Evolutionary conservation across 2,113 vertebrate species (phyloP).

Genomic region (Puffinus mauretanicus): DNA sequence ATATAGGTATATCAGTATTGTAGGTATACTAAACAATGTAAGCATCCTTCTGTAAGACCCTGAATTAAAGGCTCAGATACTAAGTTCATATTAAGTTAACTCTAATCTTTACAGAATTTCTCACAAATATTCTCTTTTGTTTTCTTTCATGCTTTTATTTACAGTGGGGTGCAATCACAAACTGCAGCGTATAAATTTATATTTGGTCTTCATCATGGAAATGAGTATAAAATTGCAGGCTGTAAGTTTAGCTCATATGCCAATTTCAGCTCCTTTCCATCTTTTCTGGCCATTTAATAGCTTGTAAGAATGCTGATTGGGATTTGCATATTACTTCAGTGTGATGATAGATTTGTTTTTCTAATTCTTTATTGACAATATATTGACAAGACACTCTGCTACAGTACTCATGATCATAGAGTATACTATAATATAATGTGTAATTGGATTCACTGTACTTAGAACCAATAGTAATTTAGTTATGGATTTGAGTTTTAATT

Average conservation of each 20-base stretch:
- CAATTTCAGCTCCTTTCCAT: neutral
- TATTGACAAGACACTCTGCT: neutral
- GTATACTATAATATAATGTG: neutral
- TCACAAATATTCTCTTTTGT: neutral
- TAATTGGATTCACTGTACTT: slow-evolving; percentile 28
- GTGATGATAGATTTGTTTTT: neutral
- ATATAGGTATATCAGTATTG: neutral
- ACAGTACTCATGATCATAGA: neutral
- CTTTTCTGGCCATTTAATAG: neutral
- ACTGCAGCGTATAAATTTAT: neutral
- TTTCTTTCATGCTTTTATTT: neutral
- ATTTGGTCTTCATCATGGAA: neutral
- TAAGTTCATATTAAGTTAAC: neutral
- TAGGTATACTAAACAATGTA: neutral
- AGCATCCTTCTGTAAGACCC: neutral
- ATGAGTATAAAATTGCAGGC: neutral
- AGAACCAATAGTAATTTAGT: slow-evolving; percentile 35
- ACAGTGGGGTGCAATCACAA: neutral
- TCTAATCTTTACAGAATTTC: neutral
- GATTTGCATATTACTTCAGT: neutral
- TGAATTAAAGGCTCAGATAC: neutral
- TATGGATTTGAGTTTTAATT: slow-evolving; percentile 56
- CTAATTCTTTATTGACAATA: neutral
- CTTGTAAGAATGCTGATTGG: neutral
- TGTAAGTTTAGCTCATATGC: neutral